These are phyloP conservation scores for Nymphalis io DNA, from an alignment of 1,140 invertebrate genomes.

Conservation along the genomic window DNA sequence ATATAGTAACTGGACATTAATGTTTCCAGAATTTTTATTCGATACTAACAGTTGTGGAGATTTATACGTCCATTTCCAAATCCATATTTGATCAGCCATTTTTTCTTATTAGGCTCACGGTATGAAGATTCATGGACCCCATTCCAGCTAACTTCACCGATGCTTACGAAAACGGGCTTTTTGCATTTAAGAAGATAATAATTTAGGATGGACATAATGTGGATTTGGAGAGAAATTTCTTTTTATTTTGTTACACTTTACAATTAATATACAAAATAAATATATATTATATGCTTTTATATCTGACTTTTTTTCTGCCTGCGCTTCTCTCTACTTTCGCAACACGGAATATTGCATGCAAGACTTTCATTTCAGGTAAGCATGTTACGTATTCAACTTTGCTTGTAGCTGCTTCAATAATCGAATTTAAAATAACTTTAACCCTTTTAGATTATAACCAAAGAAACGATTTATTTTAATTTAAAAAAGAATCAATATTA, in stretches of 20 bases:
- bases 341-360: slow-evolving; percentile 36
- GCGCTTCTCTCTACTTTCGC: slow-evolving; percentile 30
- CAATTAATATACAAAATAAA: slow-evolving; percentile 59
- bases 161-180: slow-evolving; percentile 49
- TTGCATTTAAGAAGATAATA: slow-evolving; percentile 66
- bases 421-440: background rate
- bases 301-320: slow-evolving; percentile 45
- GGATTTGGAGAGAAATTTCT: slow-evolving; percentile 65
- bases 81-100: slow-evolving; percentile 68
- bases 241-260: slow-evolving; percentile 57
- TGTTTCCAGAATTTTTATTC: too few species aligned
- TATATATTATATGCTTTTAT: slow-evolving; percentile 58
- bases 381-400: slow-evolving; percentile 18
- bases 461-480: too few species aligned
- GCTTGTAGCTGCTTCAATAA: slow-evolving; percentile 8
- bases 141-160: slow-evolving; percentile 45
- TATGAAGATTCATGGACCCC: slow-evolving; percentile 61
- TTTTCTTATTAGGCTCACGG: slow-evolving; percentile 75
- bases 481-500: too few species aligned
- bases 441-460: background rate
- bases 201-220: slow-evolving; percentile 56
- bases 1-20: too few species aligned
- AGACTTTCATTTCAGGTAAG: slow-evolving; percentile 42
- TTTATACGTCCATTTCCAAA: slow-evolving; percentile 50
- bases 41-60: slow-evolving; percentile 7